Conservation (phyloP, 2,113 vertebrate genomes). For the Hyperopisus bebe region DNA sequence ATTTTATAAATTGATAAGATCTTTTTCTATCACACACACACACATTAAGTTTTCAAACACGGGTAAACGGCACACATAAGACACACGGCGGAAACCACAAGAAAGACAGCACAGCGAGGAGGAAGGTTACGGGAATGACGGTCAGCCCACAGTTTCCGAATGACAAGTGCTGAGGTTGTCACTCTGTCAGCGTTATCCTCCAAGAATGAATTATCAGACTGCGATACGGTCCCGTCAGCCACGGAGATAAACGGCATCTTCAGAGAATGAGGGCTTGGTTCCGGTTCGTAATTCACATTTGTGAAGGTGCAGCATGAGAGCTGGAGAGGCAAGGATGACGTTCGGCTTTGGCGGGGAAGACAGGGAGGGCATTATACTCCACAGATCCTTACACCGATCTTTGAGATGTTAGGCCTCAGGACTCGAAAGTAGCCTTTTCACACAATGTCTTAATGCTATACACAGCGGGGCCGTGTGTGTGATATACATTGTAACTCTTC, state of each 20-base stretch:
- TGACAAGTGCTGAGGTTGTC: not conserved
- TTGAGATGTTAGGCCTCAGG: not conserved
- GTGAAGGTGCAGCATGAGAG: not conserved
- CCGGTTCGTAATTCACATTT: not conserved
- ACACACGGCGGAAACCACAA: not conserved
- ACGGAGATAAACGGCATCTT: not conserved
- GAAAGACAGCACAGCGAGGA: not conserved
- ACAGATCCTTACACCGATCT: not conserved
- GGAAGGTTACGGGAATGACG: not conserved
- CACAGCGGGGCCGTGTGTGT: not conserved
- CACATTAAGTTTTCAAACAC: slow-evolving; percentile 26
- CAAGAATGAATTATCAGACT: not conserved
- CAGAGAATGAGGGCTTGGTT: not conserved
- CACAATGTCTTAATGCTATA: not conserved
- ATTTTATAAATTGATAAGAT: slow-evolving; percentile 54
- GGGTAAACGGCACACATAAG: not conserved
- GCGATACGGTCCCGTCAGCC: not conserved
- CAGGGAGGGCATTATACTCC: too few relatives aligned
- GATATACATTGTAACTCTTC: not conserved
- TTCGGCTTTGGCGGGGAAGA: not conserved
- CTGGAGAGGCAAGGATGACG: not conserved
- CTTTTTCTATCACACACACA: not conserved
- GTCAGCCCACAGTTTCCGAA: not conserved
- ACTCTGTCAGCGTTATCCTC: not conserved
- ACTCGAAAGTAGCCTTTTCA: not conserved